These are phyloP conservation scores for Leptopilina drosophilae DNA, from an alignment of 2,888 invertebrate species.

Conservation along the genomic window DNA sequence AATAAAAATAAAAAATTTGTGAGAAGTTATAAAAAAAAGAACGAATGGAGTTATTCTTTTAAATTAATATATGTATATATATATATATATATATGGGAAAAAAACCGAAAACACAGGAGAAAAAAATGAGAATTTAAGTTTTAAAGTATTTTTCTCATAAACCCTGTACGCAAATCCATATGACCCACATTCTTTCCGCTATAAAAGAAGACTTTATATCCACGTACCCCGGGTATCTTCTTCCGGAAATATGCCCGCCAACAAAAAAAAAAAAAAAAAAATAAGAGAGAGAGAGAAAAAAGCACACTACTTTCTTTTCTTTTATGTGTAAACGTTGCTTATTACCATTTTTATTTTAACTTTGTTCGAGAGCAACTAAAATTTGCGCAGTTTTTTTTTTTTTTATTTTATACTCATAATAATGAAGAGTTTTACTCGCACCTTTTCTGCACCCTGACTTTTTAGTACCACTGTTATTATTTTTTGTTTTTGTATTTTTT, in stretches of 20 bases:
- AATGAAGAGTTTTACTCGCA: conserved; percentile 6
- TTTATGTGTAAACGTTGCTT: conserved; percentile 30
- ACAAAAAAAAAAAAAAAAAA: neutral
- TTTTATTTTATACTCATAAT: conserved; percentile 13
- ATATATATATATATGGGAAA: too few species aligned
- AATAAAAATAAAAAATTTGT: too few species aligned
- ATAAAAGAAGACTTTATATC: conserved; percentile 34
- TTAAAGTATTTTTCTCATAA: conserved; percentile 16
- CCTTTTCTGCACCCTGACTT: neutral
- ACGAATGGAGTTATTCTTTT: neutral
- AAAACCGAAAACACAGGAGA: neutral
- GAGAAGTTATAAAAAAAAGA: too few species aligned
- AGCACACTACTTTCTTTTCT: neutral
- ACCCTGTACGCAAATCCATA: conserved; percentile 11
- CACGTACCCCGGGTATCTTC: conserved; percentile 14
- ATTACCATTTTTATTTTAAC: conserved; percentile 31
- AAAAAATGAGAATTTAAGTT: neutral
- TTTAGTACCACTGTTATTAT: conserved; percentile 2
- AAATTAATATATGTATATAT: neutral
- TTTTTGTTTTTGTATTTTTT: neutral
- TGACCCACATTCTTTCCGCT: conserved; percentile 31
- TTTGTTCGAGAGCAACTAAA: conserved; percentile 15
- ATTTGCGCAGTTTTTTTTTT: conserved; percentile 8
- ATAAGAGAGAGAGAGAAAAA: neutral
- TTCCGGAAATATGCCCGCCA: conserved; percentile 23